Evolutionary conservation across 2,888 invertebrate species (phyloP), one percentile per base, ranked within the genome.

Genomic region (Hermaeophaga mercurialis): DNA sequence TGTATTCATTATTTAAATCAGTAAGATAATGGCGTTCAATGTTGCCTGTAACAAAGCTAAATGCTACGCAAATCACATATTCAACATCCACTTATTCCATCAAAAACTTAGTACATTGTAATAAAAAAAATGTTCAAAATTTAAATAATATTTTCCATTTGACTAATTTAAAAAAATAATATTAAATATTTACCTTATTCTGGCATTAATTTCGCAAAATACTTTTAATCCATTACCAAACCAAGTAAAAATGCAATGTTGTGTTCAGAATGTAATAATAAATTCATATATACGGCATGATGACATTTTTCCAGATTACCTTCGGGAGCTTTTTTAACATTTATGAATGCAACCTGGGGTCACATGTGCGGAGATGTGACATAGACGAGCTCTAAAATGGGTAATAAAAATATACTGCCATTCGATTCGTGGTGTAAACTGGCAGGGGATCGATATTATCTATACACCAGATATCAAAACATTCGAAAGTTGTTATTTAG

Each of bases 401-500:
- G 61, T 68, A 68, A 71, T 74, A 77, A 78, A 78, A 78, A 77
- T 71, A 70, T 71, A 78, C 74, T 73, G 74, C 73, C 74, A 70
- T 77, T 75, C 75, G 73, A 75, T 71, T 73, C 71, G 72, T 68
- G 44, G 45, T 48, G 56, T 54, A 54, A 55, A 52, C 47, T 44
- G 54, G 44, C 45, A 53, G 52, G 63, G 70, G 70, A 74, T 74
- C 74, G 70, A 74, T 75, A 67, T 68, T 72, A 75, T 75, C 74
- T 71, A 74, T 75, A 74, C 56, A 65, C 68, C 68, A 73, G 72
- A 73, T 71, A 75, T 73, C 73, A 73, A 70, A 72, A 70, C 71
- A 74, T 74, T 72, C 71, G 70, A 68, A 70, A 71, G 70, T 72
- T 75, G 71, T 73, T 75, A 74, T 75, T 74, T 73, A 70, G 64